phyloP scores from a whole-genome alignment of 2,888 invertebrate genomes.

The Macaria liturata region DNA sequence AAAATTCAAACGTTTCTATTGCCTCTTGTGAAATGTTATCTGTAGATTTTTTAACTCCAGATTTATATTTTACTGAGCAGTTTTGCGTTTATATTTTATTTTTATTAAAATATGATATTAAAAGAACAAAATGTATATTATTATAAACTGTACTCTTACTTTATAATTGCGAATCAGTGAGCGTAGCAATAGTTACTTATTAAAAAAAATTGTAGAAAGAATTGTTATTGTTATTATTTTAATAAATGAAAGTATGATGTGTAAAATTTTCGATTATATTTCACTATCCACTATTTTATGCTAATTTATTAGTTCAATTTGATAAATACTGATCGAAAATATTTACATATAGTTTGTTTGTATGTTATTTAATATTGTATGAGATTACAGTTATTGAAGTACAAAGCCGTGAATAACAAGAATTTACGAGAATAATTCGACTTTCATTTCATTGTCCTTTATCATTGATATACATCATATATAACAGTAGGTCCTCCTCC shows the following conservation, averaged over 20 bases:
- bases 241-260: slow-evolving; percentile 42
- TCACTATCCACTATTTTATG: too few relatives aligned
- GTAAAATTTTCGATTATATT: slow-evolving; percentile 42
- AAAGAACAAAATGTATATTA: slow-evolving; percentile 41
- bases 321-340: slow-evolving; percentile 34
- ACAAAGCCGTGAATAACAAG: slow-evolving; percentile 72
- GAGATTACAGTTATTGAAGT: slow-evolving; percentile 78
- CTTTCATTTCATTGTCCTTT: slow-evolving; percentile 54
- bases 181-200: slow-evolving; percentile 32
- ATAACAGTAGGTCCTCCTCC: too few relatives aligned
- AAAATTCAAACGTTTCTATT: too few relatives aligned
- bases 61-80: background rate
- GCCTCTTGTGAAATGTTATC: too few relatives aligned
- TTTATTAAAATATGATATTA: slow-evolving; percentile 10
- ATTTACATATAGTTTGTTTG: slow-evolving; percentile 50
- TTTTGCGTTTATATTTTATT: too few relatives aligned
- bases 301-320: too few relatives aligned
- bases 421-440: slow-evolving; percentile 67
- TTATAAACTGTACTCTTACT: slow-evolving; percentile 20
- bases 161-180: slow-evolving; percentile 49
- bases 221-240: slow-evolving; percentile 50
- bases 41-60: too few relatives aligned
- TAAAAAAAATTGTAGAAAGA: slow-evolving; percentile 18
- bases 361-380: slow-evolving; percentile 74
- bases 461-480: too few relatives aligned